Base-by-base conservation (phyloP, 2,113 vertebrate species). In the Atractosteus spatula region DNA sequence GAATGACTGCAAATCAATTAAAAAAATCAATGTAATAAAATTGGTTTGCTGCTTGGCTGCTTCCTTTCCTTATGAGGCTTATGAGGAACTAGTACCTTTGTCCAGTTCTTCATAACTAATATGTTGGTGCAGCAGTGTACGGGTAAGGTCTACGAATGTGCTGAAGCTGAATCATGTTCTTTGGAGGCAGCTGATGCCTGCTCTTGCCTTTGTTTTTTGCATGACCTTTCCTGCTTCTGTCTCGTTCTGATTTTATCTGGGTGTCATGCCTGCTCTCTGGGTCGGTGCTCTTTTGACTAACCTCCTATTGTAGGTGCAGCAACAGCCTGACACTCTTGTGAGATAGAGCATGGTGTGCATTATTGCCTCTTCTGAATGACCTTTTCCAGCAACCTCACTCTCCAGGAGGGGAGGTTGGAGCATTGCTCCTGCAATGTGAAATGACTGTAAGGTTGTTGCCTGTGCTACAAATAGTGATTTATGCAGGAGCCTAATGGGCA, bases 341-440 rank as follows among this genome's bases (percentile, higher is more conserved):
- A 70, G 73, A 51, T 12, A 41, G 16, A 45, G 11, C 29, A 13
- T 8, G 7, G 10, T 54, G 47, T 11, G 47, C 41, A 13, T 59
- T 13, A 47, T 71, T 71, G 56, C 66, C 66, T 68, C 62, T 71
- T 42, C 55, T 51, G 63, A 51, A 7, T 68, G 74, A 71, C 74
- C 69, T 68, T 72, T 76, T 13, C 70, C 7, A 45, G 16, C 43
- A 41, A 29, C 29, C 17, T 17, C 13, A 5, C 12, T 3, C 17
- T 41, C 42, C 56, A 57, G 41, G 66, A 65, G 66, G 66, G 51
- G 13, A 14, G 43, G 69, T 57, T n/a, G 64, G 56, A 41, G 56
- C 64, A 4, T 8, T 55, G 43, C 62, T 62, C 13, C 45, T 54
- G 66, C 47, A 16, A 69, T 59, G 59, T 63, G 11, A 72, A 68